Evolutionary conservation across 2,797 vertebrate genomes (phyloP).

Genomic region (Bucorvus abyssinicus): DNA sequence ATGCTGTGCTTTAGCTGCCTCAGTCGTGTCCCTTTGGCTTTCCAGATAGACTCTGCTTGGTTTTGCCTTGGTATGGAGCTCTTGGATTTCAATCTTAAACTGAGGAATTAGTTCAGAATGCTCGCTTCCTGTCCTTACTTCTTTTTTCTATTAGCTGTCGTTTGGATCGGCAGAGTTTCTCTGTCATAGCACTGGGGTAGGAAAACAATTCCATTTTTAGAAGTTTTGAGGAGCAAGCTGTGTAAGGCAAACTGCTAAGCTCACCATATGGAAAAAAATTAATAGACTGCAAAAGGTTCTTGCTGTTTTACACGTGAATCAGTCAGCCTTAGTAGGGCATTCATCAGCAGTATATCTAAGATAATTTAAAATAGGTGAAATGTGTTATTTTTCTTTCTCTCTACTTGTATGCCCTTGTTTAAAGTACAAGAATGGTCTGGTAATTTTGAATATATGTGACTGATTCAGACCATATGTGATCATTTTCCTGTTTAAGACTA

Average conservation of each 20-base stretch:
- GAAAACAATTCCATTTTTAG: conserved; percentile 23
- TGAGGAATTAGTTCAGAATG: not conserved
- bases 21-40: not conserved
- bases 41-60: not conserved
- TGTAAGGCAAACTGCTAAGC: conserved; percentile 25
- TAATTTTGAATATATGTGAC: not conserved
- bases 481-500: not conserved
- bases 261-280: conserved; percentile 26
- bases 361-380: not conserved
- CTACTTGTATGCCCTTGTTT: not conserved
- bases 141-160: not conserved
- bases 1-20: not conserved
- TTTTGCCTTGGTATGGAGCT: not conserved
- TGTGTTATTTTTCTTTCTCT: not conserved
- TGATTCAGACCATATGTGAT: not conserved
- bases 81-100: not conserved
- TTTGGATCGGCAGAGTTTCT: not conserved
- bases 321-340: not conserved
- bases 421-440: not conserved
- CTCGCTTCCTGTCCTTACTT: not conserved
- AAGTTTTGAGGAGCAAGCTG: not conserved
- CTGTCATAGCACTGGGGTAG: not conserved
- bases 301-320: not conserved
- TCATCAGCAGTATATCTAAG: not conserved
- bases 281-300: conserved; percentile 23